Conservation (phyloP, 2,888 invertebrate species). For the Trisateles emortualis region DNA sequence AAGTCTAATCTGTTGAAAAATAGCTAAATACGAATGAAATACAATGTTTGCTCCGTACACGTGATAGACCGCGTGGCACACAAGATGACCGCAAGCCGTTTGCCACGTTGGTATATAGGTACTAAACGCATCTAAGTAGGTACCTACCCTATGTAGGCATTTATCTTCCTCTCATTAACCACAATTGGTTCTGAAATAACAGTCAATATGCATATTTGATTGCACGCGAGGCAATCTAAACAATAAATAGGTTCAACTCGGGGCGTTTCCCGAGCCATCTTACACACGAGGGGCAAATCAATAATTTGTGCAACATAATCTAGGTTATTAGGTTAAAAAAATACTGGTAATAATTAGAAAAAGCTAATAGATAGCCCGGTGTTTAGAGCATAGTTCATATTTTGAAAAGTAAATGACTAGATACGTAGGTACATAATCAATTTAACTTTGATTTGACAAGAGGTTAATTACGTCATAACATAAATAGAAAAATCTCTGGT, state of each 20-base stretch:
- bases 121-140: not conserved
- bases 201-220: not conserved
- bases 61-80: slow-evolving; percentile 5
- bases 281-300: not conserved
- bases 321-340: not conserved
- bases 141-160: not conserved
- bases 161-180: too few species aligned
- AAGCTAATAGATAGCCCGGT: too few species aligned
- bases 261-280: slow-evolving; percentile 1
- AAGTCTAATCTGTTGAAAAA: not conserved
- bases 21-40: not conserved
- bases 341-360: too few species aligned
- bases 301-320: slow-evolving; percentile 1
- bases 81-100: not conserved
- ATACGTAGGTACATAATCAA: not conserved
- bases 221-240: not conserved
- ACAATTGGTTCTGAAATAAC: too few species aligned
- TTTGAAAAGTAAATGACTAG: not conserved
- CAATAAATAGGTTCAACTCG: not conserved
- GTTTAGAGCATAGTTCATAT: not conserved
- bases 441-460: not conserved
- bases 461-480: slow-evolving; percentile 1
- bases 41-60: not conserved
- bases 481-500: not conserved
- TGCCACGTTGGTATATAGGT: not conserved